Percentiles rank a stretch among this genome's conserved stretches.
phyloP scores from a whole-genome alignment of 2,888 invertebrate genomes.

The Serripes groenlandicus region DNA sequence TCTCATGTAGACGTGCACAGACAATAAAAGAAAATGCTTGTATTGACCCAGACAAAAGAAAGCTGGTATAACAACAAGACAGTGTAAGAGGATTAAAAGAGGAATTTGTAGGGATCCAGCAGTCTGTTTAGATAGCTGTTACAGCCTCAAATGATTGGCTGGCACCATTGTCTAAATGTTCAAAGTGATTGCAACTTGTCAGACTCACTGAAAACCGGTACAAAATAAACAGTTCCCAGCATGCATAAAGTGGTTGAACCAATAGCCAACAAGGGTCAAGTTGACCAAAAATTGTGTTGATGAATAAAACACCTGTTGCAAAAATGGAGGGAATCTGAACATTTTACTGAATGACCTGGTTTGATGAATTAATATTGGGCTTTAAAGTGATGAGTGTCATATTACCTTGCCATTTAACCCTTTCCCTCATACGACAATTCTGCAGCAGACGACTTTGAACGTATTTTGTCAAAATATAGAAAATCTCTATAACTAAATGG shows the following conservation, averaged over 20 bases:
- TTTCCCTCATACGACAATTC: no score
- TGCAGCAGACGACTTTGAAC: no score
- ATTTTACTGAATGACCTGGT: slow-evolving; percentile 4
- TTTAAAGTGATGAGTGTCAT: no score
- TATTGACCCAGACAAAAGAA: background rate
- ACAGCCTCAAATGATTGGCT: background rate
- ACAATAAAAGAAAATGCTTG: background rate
- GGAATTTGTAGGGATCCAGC: no score
- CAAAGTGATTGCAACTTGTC: slow-evolving; percentile 6
- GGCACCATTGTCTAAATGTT: slow-evolving; percentile 5
- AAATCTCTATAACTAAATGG: no score
- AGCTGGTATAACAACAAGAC: no score
- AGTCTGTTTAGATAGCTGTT: slow-evolving; percentile 12
- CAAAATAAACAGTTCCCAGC: slow-evolving; percentile 19
- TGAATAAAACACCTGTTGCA: slow-evolving; percentile 20
- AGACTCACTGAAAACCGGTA: slow-evolving; percentile 13
- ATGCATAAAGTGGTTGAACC: slow-evolving; percentile 5
- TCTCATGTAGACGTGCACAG: no score
- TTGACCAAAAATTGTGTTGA: slow-evolving; percentile 11
- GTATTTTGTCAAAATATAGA: no score
- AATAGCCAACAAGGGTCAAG: background rate
- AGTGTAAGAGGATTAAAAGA: no score
- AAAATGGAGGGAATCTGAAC: slow-evolving; percentile 18
- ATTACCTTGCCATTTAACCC: no score
- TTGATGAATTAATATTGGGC: no score